Conservation (phyloP, 2,113 vertebrate species). For the Phylloscopus trochiloides region DNA sequence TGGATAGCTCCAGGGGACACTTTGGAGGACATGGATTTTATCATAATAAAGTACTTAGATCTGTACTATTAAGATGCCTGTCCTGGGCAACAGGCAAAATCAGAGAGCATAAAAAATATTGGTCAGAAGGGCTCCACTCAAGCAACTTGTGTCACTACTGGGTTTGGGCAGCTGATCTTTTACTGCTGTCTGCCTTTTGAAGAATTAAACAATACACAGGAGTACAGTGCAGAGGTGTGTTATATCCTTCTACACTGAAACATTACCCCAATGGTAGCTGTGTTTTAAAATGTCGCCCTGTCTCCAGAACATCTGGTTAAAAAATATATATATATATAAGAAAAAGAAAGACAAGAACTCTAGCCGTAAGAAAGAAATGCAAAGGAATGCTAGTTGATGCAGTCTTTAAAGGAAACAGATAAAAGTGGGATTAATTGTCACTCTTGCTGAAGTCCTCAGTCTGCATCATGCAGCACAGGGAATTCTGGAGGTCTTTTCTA, state of each 20-base stretch:
- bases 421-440: neutral
- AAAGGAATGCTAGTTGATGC: neutral
- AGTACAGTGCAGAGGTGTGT: neutral
- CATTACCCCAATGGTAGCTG: neutral
- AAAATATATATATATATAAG: neutral
- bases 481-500: neutral
- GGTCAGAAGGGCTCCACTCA: neutral
- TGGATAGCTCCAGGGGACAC: neutral
- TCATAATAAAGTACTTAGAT: neutral
- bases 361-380: neutral
- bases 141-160: neutral
- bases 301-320: neutral
- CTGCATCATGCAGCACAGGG: neutral
- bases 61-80: neutral
- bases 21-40: neutral
- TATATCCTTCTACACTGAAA: neutral
- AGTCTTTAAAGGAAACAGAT: neutral
- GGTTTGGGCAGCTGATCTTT: neutral
- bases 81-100: neutral
- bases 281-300: neutral
- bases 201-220: neutral
- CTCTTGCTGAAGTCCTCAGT: neutral
- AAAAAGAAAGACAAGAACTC: neutral
- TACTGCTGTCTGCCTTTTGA: neutral
- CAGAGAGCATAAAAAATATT: neutral